Evolutionary conservation across 2,888 invertebrate genomes (phyloP).

Genomic region (Theodoxus fluviatilis): DNA sequence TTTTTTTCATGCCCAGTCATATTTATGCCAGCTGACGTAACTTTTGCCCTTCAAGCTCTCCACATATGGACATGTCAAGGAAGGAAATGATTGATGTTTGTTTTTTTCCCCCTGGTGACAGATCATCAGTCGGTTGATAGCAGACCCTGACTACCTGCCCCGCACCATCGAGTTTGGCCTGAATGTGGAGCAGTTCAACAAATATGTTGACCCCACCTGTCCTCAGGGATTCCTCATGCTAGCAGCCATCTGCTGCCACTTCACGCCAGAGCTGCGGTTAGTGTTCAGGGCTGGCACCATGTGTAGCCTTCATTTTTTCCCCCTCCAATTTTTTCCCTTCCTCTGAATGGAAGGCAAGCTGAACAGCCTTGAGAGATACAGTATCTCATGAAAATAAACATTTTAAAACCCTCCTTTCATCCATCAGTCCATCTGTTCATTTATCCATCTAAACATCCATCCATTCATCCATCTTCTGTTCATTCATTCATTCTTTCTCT

Average conservation of each 20-base stretch:
- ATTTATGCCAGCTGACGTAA: too few relatives aligned
- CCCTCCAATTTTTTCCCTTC: background rate
- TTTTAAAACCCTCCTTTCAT: slow-evolving; percentile 23
- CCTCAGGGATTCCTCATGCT: slow-evolving; percentile 87
- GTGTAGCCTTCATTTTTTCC: background rate
- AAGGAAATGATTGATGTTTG: slow-evolving; percentile 22
- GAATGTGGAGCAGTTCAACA: slow-evolving; percentile 83
- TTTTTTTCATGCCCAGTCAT: too few relatives aligned
- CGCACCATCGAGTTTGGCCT: slow-evolving; percentile 90
- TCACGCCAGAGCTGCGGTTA: slow-evolving; percentile 87
- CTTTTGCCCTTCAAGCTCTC: too few relatives aligned
- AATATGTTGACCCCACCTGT: slow-evolving; percentile 83
- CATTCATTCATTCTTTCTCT: background rate
- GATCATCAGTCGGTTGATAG: slow-evolving; percentile 93
- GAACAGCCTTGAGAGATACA: too few relatives aligned
- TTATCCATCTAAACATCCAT: slow-evolving; percentile 17
- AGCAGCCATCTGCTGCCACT: slow-evolving; percentile 87
- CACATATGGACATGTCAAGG: background rate
- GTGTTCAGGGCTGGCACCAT: background rate
- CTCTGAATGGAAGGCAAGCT: too few relatives aligned
- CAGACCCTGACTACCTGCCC: slow-evolving; percentile 92
- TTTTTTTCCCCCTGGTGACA: slow-evolving; percentile 61
- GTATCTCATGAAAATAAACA: too few relatives aligned
- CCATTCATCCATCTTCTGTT: slow-evolving; percentile 1
- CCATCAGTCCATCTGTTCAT: slow-evolving; percentile 17